Base-by-base conservation (phyloP, 2,113 vertebrate species). In the Oxyura jamaicensis region DNA sequence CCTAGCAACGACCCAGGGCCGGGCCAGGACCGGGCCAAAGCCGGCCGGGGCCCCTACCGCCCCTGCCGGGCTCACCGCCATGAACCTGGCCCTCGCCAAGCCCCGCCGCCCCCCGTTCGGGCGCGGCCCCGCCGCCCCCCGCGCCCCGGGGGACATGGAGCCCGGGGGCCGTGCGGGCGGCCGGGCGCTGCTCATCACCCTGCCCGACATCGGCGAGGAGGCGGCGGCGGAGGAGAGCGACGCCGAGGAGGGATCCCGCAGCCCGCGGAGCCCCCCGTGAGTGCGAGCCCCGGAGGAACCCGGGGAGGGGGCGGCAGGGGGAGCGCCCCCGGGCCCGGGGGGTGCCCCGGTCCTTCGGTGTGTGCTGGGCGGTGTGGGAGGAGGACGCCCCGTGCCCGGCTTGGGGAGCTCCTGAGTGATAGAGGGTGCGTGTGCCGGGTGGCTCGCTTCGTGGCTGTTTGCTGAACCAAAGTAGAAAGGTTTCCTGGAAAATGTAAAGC, bases 201-300 rank as follows among this genome's bases (percentile, higher is more conserved):
- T 98, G 76, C 98, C 98, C 1, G 97, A 85, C 91, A 96, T 98
- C 55, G 97, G 98, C 5, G 98, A 98, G 72, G 98, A 98, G 77
- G 67, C 82, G 86, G 62, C 42, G 25, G 91, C 84, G 22, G 48
- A 50, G 0, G 97, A 87, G 59, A 56, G 68, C 33, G 92, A 95
- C 42, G 77, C 86, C 7, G 93, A 91, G 52, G 92, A 95, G 22
- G 36, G 58, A 2, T 29, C 56, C n/a, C 1, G 74, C 41, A 10
- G 48, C 8, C 78, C 53, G 28, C 1, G 74, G 41, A 10, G 48
- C 8, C 78, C 71, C 31, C 52, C 36, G 97, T 98, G 96, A 98
- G 97, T 96, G 88, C 33, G 9, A 3, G 52, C 0, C 8, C 26
- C 29, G 6, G 48, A 29, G 2, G 28, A 48, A 21, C 21, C 13